Evolutionary conservation across 1,140 invertebrate genomes (phyloP), one percentile per base, ranked within the genome.

Genomic region (Plutomurus gul): DNA sequence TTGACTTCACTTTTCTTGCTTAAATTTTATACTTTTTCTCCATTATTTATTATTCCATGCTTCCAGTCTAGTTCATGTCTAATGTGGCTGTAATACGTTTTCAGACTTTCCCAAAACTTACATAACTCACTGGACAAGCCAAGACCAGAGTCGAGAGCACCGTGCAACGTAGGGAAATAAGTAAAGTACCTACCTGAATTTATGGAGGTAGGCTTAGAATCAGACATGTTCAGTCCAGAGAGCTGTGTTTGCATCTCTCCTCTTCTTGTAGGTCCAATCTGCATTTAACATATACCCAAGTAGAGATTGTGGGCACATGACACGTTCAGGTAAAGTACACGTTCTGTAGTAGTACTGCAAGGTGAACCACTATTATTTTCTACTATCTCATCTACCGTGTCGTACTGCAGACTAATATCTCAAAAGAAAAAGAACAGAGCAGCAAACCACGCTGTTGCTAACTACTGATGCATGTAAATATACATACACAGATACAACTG

Each of bases 271-370:
- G n/a, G 13, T 49, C 56, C 36, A 65, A 65, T 65, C 56, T 33
- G 11, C n/a, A 43, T 13, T 43, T 10, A 33, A 65, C 56, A 36
- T 33, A 65, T 43, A 13, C n/a, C 7, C 2, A 43, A 43, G 39
- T 43, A 13, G 39, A n/a, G n/a, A n/a, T 65, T 33, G 16, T 65
- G 56, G 30, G 27, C 27, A 65, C 56, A 65, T 65, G 30, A 65
- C n/a, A n/a, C n/a, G n/a, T n/a, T n/a, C n/a, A n/a, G n/a, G n/a
- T n/a, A n/a, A n/a, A n/a, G n/a, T n/a, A n/a, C n/a, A n/a, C n/a
- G n/a, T n/a, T n/a, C n/a, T n/a, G n/a, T n/a, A n/a, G n/a, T 65
- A 65, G 36, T 65, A 65, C 36, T 65, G 56, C 56, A 65, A 65
- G 56, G 56, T 65, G 25, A 65, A 65, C 56, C 27, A 65, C 56